Evolutionary conservation across 2,113 vertebrate genomes (phyloP).

Genomic region (Piprites chloris): DNA sequence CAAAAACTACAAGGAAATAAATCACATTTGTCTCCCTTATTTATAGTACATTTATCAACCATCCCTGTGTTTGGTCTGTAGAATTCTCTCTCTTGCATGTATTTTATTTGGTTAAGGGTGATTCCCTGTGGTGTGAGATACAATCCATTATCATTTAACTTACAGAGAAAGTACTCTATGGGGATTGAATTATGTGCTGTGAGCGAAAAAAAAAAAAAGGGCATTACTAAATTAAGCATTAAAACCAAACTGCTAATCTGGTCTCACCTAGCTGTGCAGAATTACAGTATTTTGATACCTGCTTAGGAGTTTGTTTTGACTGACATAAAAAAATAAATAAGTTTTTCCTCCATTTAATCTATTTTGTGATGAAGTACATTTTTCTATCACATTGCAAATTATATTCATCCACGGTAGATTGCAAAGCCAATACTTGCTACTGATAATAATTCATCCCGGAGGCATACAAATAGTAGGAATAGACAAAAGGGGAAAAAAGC

Average conservation of each 20-base stretch:
- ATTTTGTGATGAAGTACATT: neutral
- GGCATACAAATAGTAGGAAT: neutral
- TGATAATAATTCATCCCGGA: neutral
- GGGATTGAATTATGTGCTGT: neutral
- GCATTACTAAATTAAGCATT: conserved; percentile 18
- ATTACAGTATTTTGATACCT: neutral
- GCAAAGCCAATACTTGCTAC: neutral
- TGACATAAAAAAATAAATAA: neutral
- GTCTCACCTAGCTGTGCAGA: neutral
- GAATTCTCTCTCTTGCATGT: neutral
- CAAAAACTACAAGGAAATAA: neutral
- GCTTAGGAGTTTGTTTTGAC: neutral
- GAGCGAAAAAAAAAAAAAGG: neutral
- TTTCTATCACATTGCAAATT: neutral
- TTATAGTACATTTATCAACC: neutral
- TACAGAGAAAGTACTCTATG: conserved; percentile 2
- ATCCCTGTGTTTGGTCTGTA: neutral
- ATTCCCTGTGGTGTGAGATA: neutral
- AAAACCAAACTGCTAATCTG: conserved; percentile 17
- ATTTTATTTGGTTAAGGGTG: neutral
- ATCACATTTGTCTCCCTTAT: neutral
- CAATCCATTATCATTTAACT: neutral
- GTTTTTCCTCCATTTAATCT: neutral
- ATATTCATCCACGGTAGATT: neutral
- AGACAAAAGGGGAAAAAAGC: neutral